Conservation (phyloP, 2,113 vertebrate species). For the Equus przewalskii region DNA sequence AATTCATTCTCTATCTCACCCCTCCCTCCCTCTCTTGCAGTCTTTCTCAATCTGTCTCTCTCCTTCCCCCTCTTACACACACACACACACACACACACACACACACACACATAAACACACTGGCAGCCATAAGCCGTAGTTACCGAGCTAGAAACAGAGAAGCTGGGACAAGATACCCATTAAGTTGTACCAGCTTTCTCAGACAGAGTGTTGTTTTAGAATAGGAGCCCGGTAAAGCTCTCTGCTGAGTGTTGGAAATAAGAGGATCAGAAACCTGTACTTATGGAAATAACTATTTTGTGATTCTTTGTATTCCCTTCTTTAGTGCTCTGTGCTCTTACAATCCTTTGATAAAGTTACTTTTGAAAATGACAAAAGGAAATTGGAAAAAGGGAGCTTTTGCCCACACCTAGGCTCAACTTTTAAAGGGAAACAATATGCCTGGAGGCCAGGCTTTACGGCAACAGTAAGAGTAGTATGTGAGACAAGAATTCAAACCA, state of each 20-base stretch:
- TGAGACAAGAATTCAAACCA: conserved; percentile 1
- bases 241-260: neutral
- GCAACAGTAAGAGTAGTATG: neutral
- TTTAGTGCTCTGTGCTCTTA: neutral
- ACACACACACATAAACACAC: neutral
- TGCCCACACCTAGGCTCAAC: neutral
- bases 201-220: neutral
- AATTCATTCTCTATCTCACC: neutral
- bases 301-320: conserved; percentile 22
- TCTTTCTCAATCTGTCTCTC: neutral
- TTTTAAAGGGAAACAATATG: neutral
- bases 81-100: neutral
- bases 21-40: neutral
- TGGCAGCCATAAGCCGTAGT: neutral
- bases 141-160: neutral
- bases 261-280: neutral
- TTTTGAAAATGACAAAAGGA: conserved; percentile 50
- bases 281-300: conserved; percentile 7
- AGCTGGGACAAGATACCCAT: neutral
- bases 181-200: neutral
- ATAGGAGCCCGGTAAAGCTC: neutral
- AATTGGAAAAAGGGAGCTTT: neutral
- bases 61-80: too few relatives aligned
- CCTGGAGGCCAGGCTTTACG: neutral
- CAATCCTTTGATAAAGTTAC: neutral